Evolutionary conservation across 1,140 invertebrate genomes (phyloP).

Genomic region (Bombus breviceps): DNA sequence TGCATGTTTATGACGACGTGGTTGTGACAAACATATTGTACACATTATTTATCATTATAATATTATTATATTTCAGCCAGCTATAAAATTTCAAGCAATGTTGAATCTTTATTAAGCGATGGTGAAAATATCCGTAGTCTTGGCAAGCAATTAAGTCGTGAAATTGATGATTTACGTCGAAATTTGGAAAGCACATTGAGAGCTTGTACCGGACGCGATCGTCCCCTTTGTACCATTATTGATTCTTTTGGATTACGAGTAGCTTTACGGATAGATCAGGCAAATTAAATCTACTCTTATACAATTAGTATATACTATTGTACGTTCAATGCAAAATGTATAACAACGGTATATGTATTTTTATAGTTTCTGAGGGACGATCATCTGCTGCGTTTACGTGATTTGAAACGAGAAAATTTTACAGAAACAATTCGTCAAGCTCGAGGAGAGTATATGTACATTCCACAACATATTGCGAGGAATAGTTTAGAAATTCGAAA

Average conservation of each 20-base stretch:
- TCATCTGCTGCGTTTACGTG: conserved; percentile 71
- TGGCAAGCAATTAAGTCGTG: conserved; percentile 82
- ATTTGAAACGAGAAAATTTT: conserved; percentile 75
- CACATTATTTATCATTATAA: background rate
- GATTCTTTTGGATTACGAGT: conserved; percentile 85
- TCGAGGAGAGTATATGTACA: conserved; percentile 78
- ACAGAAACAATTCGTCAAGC: conserved; percentile 77
- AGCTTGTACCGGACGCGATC: conserved; percentile 84
- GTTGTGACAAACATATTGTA: background rate
- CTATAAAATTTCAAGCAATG: conserved; percentile 81
- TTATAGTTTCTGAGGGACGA: conserved; percentile 78
- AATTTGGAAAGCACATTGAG: conserved; percentile 85
- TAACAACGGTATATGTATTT: background rate
- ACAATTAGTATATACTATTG: background rate
- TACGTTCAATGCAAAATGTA: background rate
- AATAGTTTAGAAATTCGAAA: conserved; percentile 78
- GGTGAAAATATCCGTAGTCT: conserved; percentile 83
- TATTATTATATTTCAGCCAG: conserved; percentile 74
- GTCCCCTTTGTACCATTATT: conserved; percentile 86
- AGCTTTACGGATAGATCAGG: conserved; percentile 78
- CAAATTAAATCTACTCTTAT: conserved; percentile 64
- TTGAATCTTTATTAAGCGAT: conserved; percentile 81
- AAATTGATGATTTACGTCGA: conserved; percentile 84
- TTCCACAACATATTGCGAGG: conserved; percentile 77
- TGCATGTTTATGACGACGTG: no score